phyloP scores from a whole-genome alignment of 2,113 vertebrate genomes.

The Boulengeromyrus knoepffleri region DNA sequence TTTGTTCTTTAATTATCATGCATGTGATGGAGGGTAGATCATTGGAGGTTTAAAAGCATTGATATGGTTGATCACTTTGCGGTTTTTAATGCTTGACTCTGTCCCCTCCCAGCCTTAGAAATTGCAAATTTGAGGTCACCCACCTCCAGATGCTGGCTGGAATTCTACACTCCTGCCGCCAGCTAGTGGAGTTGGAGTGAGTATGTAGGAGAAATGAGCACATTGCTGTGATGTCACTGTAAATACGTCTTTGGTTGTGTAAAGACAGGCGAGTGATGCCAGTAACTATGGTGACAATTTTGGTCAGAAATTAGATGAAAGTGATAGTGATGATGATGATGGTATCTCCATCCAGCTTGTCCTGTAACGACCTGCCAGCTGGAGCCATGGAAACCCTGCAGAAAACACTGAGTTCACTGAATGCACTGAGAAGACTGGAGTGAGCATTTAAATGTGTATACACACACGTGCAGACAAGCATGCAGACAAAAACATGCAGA shows the following conservation, averaged over 20 bases:
- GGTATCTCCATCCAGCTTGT: constrained; percentile 28
- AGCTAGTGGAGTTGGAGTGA: constrained; percentile 64
- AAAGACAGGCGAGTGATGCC: not conserved
- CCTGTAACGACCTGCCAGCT: constrained; percentile 26
- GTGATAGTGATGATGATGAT: not conserved
- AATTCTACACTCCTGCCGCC: constrained; percentile 47
- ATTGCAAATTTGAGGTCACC: constrained; percentile 52
- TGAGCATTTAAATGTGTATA: constrained; percentile 22
- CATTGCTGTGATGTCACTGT: not conserved
- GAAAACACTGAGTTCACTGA: constrained; percentile 24
- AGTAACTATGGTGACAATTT: not conserved
- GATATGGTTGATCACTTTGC: not conserved
- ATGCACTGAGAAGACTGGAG: constrained; percentile 33
- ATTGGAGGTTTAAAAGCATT: not conserved
- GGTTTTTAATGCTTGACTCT: not conserved
- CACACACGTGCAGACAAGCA: not conserved
- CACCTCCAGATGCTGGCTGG: constrained; percentile 56
- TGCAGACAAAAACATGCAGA: not conserved
- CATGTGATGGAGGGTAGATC: not conserved
- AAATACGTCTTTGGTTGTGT: not conserved
- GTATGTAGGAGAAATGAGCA: constrained; percentile 35
- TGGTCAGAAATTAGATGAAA: not conserved
- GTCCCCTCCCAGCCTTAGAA: constrained; percentile 53
- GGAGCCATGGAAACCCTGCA: constrained; percentile 23
- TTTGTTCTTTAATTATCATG: not conserved